Percentiles rank a stretch among this genome's conserved stretches.
These are phyloP conservation scores for Bergia puertoricense DNA, from an alignment of 92 coral and sea anemone species.

Conservation along the genomic window DNA sequence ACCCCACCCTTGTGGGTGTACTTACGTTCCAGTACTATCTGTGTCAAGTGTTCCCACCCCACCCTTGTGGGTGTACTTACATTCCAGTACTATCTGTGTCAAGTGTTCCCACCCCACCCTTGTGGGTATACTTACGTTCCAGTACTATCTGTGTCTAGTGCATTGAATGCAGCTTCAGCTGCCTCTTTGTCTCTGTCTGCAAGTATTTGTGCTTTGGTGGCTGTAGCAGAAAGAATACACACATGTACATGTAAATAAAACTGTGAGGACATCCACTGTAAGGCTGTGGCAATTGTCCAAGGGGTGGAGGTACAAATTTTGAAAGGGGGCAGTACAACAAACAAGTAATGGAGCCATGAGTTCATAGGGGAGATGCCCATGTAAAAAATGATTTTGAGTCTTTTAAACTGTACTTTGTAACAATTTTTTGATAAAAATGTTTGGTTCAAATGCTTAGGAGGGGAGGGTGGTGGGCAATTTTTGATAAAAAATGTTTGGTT, in stretches of 20 bases:
- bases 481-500: background rate
- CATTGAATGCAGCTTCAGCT: constrained; percentile 78
- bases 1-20: background rate
- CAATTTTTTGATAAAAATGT: too few species aligned
- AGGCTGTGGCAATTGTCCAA: too few species aligned
- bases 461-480: background rate
- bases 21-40: constrained; percentile 7
- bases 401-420: too few species aligned
- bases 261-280: background rate
- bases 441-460: background rate
- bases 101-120: background rate
- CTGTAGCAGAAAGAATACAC: constrained; percentile 40
- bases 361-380: background rate
- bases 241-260: background rate
- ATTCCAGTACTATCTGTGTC: too few species aligned
- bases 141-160: constrained; percentile 71
- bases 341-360: too few species aligned
- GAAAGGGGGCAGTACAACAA: too few species aligned
- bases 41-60: background rate
- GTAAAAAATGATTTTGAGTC: background rate
- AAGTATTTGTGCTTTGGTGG: constrained; percentile 72
- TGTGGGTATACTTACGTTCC: constrained; percentile 64
- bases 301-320: too few species aligned
- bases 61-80: too few species aligned
- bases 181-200: constrained; percentile 79